A percentile compares a stretch with the other conserved stretches of the same genome.
Conservation (phyloP, 2,113 vertebrate species). For the Rhizomys pruinosus region DNA sequence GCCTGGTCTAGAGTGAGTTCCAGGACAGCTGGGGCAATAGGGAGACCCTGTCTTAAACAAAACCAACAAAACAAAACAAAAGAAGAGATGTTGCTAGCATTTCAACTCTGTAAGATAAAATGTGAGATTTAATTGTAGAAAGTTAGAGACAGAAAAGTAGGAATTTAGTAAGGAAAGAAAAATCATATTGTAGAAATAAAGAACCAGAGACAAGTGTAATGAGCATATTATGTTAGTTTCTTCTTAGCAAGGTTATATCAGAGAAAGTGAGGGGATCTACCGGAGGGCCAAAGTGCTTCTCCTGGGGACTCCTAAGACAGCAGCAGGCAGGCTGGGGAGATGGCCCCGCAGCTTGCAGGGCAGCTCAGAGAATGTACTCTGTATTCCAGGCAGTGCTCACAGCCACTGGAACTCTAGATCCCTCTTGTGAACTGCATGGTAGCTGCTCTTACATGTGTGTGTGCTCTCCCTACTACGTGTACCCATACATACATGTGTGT, state of each 20-base stretch:
- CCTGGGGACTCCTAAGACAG: not conserved
- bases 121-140: not conserved
- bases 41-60: too few species aligned
- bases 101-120: conserved; percentile 1
- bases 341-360: too few species aligned
- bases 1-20: too few species aligned
- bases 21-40: too few species aligned
- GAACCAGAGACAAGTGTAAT: not conserved
- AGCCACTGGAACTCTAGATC: too few species aligned
- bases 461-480: too few species aligned
- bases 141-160: conserved; percentile 28
- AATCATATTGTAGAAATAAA: conserved; percentile 11
- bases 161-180: conserved; percentile 12
- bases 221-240: not conserved
- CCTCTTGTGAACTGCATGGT: too few species aligned
- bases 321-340: not conserved
- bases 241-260: not conserved
- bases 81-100: not conserved
- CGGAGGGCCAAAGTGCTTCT: not conserved
- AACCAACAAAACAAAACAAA: too few species aligned
- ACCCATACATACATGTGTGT: too few species aligned
- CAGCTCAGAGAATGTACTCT: too few species aligned
- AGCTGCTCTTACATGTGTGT: too few species aligned
- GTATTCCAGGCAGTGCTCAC: too few species aligned
- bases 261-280: not conserved